phyloP scores from a whole-genome alignment of 2,888 invertebrate species.

The Chrysolina oricalcia region DNA sequence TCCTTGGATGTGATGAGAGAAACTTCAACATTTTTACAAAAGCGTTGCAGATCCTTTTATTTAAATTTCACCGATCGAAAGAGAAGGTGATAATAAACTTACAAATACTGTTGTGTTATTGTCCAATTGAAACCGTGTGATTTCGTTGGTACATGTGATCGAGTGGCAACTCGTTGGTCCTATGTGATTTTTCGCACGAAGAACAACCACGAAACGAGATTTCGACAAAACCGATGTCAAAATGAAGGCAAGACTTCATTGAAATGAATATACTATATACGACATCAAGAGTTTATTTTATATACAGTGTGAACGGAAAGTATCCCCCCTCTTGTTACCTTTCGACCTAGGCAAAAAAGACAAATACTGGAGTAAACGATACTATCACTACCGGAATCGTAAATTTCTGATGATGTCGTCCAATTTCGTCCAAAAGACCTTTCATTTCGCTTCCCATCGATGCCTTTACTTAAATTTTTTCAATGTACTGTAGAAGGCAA shows the following conservation, averaged over 20 bases:
- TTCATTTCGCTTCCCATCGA: too few species aligned
- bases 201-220: not conserved
- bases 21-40: not conserved
- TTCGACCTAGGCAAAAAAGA: too few species aligned
- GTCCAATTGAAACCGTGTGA: slow-evolving; percentile 2
- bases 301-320: too few species aligned
- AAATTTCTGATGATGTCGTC: too few species aligned
- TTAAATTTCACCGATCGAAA: slow-evolving; percentile 4
- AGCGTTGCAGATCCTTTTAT: not conserved
- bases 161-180: not conserved
- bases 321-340: too few species aligned
- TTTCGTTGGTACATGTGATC: not conserved
- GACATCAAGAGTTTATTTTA: too few species aligned
- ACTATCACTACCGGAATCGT: too few species aligned
- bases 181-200: slow-evolving; percentile 17
- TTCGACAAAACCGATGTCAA: not conserved
- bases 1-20: not conserved
- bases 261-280: too few species aligned
- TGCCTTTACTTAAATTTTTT: too few species aligned
- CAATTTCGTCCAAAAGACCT: too few species aligned
- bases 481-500: too few species aligned
- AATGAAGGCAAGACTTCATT: not conserved
- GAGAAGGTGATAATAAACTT: slow-evolving; percentile 7
- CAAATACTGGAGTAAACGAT: too few species aligned
- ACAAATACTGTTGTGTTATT: not conserved